phyloP scores from a whole-genome alignment of 2,888 invertebrate genomes.

The Epinotia ramella region DNA sequence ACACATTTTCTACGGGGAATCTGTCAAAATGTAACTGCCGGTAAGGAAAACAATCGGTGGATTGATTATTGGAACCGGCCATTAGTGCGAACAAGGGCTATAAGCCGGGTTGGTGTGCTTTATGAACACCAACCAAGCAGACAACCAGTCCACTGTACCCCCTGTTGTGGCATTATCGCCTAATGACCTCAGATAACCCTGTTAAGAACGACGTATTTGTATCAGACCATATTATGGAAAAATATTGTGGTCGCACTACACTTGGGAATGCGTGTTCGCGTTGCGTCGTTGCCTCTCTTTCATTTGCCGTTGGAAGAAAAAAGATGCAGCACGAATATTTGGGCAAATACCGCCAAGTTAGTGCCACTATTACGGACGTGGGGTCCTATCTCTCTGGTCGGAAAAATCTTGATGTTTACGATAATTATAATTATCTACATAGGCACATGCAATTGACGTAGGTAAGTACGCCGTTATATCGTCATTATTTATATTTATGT shows the following conservation, averaged over 20 bases:
- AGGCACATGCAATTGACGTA: not conserved
- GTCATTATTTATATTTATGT: not conserved
- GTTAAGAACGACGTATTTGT: conserved; percentile 19
- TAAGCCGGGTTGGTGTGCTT: not conserved
- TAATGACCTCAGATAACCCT: conserved; percentile 27
- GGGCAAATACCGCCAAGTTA: too few species aligned
- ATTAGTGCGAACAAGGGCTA: too few species aligned
- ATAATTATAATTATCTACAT: not conserved
- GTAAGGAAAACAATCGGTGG: too few species aligned
- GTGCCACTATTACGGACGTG: not conserved
- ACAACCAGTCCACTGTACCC: conserved; percentile 33
- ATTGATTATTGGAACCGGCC: too few species aligned
- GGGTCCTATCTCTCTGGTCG: not conserved
- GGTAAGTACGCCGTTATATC: not conserved
- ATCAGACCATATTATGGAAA: conserved; percentile 9
- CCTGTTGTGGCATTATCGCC: conserved; percentile 29
- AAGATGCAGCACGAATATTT: too few species aligned
- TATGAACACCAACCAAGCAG: conserved; percentile 14
- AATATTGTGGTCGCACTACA: too few species aligned
- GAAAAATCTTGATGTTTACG: conserved; percentile 14
- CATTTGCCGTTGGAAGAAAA: too few species aligned
- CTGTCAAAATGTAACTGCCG: too few species aligned
- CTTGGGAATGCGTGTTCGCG: too few species aligned
- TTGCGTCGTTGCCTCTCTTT: too few species aligned
- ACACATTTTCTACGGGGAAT: too few species aligned